A percentile compares a stretch with the other conserved stretches of the same genome.
Evolutionary conservation across 2,888 invertebrate species (phyloP).

Genomic region (Ennomos quercinarius): DNA sequence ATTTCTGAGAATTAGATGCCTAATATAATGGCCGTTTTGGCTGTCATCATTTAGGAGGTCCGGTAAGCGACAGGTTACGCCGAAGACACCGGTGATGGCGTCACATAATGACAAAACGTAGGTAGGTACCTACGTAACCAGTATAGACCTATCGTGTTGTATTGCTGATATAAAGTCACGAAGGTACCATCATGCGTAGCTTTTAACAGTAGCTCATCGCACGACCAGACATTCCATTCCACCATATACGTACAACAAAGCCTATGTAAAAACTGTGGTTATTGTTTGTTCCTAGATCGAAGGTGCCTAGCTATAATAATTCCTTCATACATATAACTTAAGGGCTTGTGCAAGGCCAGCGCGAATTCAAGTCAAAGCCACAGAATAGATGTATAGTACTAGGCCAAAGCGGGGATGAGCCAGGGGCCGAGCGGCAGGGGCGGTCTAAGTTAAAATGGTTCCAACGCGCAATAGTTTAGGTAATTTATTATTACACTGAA

Average conservation of each 20-base stretch:
- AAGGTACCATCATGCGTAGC: conserved; percentile 7
- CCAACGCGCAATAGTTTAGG: no score
- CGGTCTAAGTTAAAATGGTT: no score
- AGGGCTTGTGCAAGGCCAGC: no score
- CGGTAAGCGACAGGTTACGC: conserved; percentile 29
- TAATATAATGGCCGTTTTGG: neutral
- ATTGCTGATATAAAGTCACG: conserved; percentile 6
- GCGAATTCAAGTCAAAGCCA: no score
- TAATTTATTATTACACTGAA: no score
- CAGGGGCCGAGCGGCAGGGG: no score
- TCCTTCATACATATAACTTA: no score
- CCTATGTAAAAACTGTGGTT: neutral
- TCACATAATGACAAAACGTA: conserved; percentile 28
- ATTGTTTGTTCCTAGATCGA: no score
- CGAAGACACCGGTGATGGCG: conserved; percentile 17
- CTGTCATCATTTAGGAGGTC: conserved; percentile 13
- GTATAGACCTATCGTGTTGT: neutral
- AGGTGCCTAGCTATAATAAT: no score
- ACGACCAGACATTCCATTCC: conserved; percentile 14
- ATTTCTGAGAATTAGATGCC: conserved; percentile 10
- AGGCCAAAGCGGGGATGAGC: no score
- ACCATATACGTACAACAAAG: neutral
- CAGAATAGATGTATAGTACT: no score
- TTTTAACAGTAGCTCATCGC: neutral
- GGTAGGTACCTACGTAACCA: conserved; percentile 3